Evolutionary conservation across 2,888 invertebrate species (phyloP).

Genomic region (Alcis repandata): DNA sequence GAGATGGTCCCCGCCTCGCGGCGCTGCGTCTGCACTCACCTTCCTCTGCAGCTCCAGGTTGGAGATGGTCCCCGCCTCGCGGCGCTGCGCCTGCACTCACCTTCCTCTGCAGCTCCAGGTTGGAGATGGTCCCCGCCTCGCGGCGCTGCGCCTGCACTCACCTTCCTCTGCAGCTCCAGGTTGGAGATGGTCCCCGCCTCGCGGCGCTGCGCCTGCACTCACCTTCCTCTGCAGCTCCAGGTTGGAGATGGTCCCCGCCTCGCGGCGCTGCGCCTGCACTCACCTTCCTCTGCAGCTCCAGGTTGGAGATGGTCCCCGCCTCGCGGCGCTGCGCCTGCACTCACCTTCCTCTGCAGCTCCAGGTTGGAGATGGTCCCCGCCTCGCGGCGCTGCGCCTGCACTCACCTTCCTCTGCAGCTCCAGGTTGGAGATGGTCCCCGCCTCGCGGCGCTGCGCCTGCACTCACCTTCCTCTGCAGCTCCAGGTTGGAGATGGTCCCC

Average conservation of each 20-base stretch:
- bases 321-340: conserved; percentile 94
- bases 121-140: conserved; percentile 97
- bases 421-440: conserved; percentile 96
- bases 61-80: conserved; percentile 97
- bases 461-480: conserved; percentile 95
- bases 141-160: conserved; percentile 93
- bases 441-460: conserved; percentile 94
- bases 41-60: conserved; percentile 96
- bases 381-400: conserved; percentile 94
- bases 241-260: conserved; percentile 97
- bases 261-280: conserved; percentile 93
- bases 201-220: conserved; percentile 92
- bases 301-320: conserved; percentile 96
- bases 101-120: conserved; percentile 95
- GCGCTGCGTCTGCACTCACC: conserved; percentile 92
- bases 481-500: conserved; percentile 96
- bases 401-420: conserved; percentile 95
- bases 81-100: conserved; percentile 93
- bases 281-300: conserved; percentile 95
- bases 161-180: conserved; percentile 95
- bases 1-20: conserved; percentile 98
- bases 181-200: conserved; percentile 98
- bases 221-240: conserved; percentile 95
- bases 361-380: conserved; percentile 97
- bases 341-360: conserved; percentile 95